Conservation (phyloP, 2,888 invertebrate species). For the Asteroscopus sphinx region DNA sequence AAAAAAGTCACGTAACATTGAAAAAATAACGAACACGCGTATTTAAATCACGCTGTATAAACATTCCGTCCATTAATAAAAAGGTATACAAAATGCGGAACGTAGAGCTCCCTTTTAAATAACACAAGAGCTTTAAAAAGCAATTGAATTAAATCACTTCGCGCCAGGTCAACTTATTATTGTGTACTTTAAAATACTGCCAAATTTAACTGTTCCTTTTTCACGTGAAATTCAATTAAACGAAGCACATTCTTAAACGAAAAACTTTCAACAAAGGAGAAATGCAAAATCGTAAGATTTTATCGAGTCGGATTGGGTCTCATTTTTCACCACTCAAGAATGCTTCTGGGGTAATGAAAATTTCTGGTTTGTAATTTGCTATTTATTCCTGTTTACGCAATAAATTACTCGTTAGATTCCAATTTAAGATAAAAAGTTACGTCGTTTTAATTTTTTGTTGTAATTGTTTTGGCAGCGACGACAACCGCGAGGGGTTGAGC, state of each 20-base stretch:
- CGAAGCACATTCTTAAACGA: constrained; percentile 37
- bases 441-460: too few species aligned
- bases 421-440: too few species aligned
- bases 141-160: constrained; percentile 46
- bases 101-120: constrained; percentile 22
- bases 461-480: too few species aligned
- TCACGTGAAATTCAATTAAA: constrained; percentile 46
- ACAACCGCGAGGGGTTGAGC: too few species aligned
- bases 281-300: constrained; percentile 9
- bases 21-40: constrained; percentile 17
- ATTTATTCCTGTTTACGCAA: too few species aligned
- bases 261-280: constrained; percentile 24
- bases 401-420: too few species aligned
- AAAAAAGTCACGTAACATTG: constrained; percentile 10
- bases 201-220: constrained; percentile 32
- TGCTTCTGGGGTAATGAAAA: neutral
- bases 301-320: constrained; percentile 4
- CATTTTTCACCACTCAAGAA: neutral
- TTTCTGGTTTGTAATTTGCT: neutral
- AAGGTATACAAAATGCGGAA: constrained; percentile 7
- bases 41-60: constrained; percentile 22
- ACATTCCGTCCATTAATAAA: constrained; percentile 11
- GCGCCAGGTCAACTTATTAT: constrained; percentile 43
- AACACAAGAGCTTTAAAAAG: constrained; percentile 36
- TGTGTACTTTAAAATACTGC: constrained; percentile 36